These are phyloP conservation scores for Danaus plexippus DNA, from an alignment of 1,140 invertebrate species.

Conservation along the genomic window DNA sequence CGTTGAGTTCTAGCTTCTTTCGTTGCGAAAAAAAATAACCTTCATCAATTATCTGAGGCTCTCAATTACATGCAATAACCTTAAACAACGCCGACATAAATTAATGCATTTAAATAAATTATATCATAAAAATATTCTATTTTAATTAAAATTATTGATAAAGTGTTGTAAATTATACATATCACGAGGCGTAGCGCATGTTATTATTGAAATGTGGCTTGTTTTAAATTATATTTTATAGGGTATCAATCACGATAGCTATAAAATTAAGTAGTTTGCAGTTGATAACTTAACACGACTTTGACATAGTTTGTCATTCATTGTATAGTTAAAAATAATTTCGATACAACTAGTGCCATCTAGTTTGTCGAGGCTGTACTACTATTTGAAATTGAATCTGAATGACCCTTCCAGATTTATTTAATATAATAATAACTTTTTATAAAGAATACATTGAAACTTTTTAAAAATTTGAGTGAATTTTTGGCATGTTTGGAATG, in stretches of 20 bases:
- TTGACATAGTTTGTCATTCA: constrained; percentile 44
- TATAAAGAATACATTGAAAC: no score
- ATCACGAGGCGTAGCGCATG: not conserved
- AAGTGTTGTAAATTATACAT: not conserved
- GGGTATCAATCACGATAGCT: constrained; percentile 39
- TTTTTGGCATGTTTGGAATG: no score
- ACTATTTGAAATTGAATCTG: not conserved
- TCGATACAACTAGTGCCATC: constrained; percentile 42
- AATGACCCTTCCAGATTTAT: constrained; percentile 1
- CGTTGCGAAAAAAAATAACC: no score
- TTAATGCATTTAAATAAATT: constrained; percentile 4
- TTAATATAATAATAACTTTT: not conserved
- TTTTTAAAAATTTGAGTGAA: no score
- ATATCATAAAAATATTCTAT: constrained; percentile 2
- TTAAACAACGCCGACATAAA: constrained; percentile 6
- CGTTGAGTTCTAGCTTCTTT: no score
- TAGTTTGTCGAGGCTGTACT: constrained; percentile 15
- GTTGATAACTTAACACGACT: constrained; percentile 47
- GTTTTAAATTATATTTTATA: constrained; percentile 18
- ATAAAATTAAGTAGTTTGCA: constrained; percentile 43
- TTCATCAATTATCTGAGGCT: no score
- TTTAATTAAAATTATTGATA: constrained; percentile 9
- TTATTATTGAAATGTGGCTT: constrained; percentile 14
- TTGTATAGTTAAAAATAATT: constrained; percentile 12
- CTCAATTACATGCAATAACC: no score